Evolutionary conservation across 2,888 invertebrate species (phyloP).

Genomic region (Dione vanillae): DNA sequence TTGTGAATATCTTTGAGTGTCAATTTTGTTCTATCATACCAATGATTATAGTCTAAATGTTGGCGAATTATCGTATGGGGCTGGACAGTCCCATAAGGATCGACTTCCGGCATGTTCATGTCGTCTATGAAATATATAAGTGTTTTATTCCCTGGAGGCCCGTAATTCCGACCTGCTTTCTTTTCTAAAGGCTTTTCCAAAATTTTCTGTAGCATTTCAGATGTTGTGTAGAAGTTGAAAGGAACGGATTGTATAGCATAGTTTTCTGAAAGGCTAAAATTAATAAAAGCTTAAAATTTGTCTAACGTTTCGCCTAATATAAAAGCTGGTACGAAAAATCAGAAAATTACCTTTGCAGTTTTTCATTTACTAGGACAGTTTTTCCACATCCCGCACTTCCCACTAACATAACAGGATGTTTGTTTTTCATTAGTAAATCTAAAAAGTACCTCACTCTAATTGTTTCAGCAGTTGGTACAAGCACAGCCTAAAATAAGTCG

Average conservation of each 20-base stretch:
- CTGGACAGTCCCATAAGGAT: conserved; percentile 95
- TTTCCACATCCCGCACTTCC: conserved; percentile 97
- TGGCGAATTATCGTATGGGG: conserved; percentile 98
- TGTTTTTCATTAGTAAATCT: conserved; percentile 93
- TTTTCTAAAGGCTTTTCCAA: conserved; percentile 97
- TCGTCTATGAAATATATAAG: conserved; percentile 98
- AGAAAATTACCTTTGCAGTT: conserved; percentile 80
- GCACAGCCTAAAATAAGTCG: conserved; percentile 88
- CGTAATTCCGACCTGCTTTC: conserved; percentile 97
- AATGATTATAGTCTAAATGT: conserved; percentile 97
- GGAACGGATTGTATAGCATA: conserved; percentile 96
- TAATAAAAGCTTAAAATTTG: background rate
- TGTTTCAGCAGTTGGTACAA: conserved; percentile 97
- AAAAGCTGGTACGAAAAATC: conserved; percentile 42
- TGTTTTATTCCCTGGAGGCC: conserved; percentile 97
- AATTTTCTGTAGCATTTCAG: conserved; percentile 96
- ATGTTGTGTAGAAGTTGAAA: conserved; percentile 98
- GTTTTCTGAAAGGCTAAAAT: conserved; percentile 88
- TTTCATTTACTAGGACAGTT: conserved; percentile 91
- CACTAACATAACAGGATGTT: conserved; percentile 97
- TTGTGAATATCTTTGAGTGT: conserved; percentile 97
- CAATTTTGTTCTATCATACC: conserved; percentile 93
- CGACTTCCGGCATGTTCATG: conserved; percentile 98
- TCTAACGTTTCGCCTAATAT: background rate
- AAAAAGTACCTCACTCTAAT: conserved; percentile 95